These are phyloP conservation scores for Branchellion lobata DNA, from an alignment of 2,888 invertebrate genomes.

Conservation along the genomic window DNA sequence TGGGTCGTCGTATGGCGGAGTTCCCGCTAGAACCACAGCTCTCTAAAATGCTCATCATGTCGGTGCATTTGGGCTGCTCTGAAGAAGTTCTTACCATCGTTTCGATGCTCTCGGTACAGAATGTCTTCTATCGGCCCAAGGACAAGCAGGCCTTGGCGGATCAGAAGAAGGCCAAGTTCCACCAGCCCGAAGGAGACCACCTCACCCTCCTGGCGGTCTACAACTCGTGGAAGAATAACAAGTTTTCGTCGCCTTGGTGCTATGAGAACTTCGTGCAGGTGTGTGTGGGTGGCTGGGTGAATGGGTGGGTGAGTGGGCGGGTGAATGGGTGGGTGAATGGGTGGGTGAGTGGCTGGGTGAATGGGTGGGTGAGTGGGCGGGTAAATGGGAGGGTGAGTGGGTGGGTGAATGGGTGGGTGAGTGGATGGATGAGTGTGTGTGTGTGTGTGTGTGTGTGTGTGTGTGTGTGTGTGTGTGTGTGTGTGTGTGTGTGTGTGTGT, in stretches of 20 bases:
- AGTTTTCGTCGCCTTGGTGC: conserved; percentile 98
- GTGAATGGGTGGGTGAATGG: not conserved
- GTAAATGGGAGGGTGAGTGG: too few species aligned
- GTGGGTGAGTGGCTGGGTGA: too few species aligned
- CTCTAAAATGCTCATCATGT: conserved; percentile 98
- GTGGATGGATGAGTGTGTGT: too few species aligned
- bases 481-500: too few species aligned
- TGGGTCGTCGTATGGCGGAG: conserved; percentile 88
- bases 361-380: too few species aligned
- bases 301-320: not conserved
- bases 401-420: too few species aligned
- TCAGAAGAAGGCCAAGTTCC: conserved; percentile 98
- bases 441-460: too few species aligned
- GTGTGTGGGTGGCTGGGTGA: not conserved
- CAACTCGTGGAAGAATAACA: conserved; percentile 98
- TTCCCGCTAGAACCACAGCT: conserved; percentile 97
- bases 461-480: too few species aligned
- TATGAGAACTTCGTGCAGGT: conserved; percentile 96
- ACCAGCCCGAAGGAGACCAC: conserved; percentile 97
- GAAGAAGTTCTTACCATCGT: conserved; percentile 98
- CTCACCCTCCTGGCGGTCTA: conserved; percentile 94
- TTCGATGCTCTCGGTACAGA: conserved; percentile 97
- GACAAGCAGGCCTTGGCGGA: conserved; percentile 78
- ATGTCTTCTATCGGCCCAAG: conserved; percentile 83
- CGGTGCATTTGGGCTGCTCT: conserved; percentile 91